These are phyloP conservation scores for Panurus biarmicus DNA, from an alignment of 2,113 vertebrate genomes.

Conservation along the genomic window DNA sequence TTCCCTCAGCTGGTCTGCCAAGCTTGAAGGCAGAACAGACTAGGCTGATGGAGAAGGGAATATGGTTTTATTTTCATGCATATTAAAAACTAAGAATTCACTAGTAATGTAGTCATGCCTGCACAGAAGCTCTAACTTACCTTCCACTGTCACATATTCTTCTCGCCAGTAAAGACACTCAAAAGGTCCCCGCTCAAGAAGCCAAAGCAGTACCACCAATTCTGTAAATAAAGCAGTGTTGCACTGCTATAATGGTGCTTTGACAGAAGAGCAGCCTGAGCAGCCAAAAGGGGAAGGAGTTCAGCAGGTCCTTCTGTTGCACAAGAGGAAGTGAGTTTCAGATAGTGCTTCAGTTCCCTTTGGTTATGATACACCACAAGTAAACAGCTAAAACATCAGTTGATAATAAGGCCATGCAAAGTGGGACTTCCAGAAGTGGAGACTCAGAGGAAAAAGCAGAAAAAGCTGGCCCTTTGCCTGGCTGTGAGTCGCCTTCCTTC, in stretches of 20 bases:
- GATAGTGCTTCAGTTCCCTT: not conserved
- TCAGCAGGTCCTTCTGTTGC: not conserved
- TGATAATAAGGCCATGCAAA: not conserved
- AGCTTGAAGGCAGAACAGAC: not conserved
- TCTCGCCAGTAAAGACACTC: not conserved
- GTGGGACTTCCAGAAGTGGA: conserved; percentile 21
- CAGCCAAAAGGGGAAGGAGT: conserved; percentile 21
- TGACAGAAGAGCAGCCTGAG: not conserved
- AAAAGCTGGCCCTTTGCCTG: conserved; percentile 9
- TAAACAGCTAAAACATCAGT: not conserved
- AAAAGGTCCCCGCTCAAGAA: not conserved
- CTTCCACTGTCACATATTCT: not conserved
- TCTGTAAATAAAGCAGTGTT: not conserved
- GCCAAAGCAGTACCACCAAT: not conserved
- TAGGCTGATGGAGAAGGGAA: not conserved
- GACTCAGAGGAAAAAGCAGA: conserved; percentile 6
- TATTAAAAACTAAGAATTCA: not conserved
- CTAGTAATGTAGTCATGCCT: not conserved
- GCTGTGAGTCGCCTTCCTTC: conserved; percentile 37
- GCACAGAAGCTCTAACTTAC: not conserved
- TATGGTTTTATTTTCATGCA: not conserved
- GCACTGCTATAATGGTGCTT: not conserved
- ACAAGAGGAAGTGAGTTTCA: conserved; percentile 27
- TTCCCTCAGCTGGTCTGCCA: not conserved
- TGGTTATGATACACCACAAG: not conserved